These are phyloP conservation scores for Carassius gibelio DNA, from an alignment of 2,113 vertebrate genomes.

Conservation along the genomic window DNA sequence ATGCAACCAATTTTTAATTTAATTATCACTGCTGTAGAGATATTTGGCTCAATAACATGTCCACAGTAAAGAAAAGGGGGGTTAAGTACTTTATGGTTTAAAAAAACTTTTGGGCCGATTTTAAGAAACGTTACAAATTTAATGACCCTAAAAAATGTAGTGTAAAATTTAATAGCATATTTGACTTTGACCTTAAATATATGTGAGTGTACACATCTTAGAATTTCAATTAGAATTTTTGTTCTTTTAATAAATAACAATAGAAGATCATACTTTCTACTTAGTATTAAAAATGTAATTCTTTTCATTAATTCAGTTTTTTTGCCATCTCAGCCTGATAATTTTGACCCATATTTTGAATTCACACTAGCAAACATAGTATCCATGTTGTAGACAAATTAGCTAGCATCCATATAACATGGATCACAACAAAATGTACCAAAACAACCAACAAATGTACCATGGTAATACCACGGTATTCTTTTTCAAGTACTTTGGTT, in stretches of 20 bases:
- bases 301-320: no score
- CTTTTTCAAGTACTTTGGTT: not conserved
- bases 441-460: not conserved
- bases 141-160: not conserved
- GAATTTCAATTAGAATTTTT: no score
- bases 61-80: not conserved
- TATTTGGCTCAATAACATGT: not conserved
- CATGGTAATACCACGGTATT: not conserved
- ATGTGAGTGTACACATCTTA: not conserved
- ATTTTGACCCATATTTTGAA: no score
- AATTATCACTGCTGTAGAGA: not conserved
- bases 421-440: not conserved
- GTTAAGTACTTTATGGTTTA: not conserved
- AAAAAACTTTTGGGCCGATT: not conserved
- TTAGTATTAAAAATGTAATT: no score
- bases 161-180: not conserved
- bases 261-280: not conserved
- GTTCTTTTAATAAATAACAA: no score
- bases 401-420: not conserved
- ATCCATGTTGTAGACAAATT: not conserved
- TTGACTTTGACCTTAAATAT: not conserved
- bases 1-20: not conserved
- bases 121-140: not conserved
- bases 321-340: no score
- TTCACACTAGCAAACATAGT: not conserved